phyloP scores from a whole-genome alignment of 2,888 invertebrate species.

The Troides helena region DNA sequence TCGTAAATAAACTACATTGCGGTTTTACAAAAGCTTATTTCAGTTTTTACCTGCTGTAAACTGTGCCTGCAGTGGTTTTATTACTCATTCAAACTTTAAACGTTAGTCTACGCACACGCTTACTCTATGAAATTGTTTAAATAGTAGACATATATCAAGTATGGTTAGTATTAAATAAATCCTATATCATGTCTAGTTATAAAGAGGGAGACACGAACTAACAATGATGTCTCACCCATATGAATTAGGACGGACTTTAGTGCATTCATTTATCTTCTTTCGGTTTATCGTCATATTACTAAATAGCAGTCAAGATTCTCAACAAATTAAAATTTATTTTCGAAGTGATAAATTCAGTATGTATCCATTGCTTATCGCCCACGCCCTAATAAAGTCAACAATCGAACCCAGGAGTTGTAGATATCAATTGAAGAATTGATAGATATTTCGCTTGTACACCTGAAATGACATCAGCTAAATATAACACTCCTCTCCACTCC shows the following conservation, averaged over 20 bases:
- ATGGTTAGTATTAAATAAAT: too few species aligned
- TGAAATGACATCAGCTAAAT: neutral
- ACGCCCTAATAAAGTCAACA: neutral
- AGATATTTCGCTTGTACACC: neutral
- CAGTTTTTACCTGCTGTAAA: neutral
- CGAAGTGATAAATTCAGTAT: neutral
- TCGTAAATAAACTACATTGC: slow-evolving; percentile 5
- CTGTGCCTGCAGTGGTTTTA: neutral
- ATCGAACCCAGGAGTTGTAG: neutral
- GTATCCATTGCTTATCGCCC: neutral
- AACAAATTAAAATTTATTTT: neutral
- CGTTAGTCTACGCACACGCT: too few species aligned
- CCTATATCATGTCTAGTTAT: too few species aligned
- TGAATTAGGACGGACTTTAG: too few species aligned
- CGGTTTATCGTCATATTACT: neutral
- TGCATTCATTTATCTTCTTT: too few species aligned
- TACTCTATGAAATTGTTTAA: too few species aligned
- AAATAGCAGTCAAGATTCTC: neutral
- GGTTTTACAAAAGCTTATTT: neutral
- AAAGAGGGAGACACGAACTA: too few species aligned
- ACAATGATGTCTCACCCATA: too few species aligned
- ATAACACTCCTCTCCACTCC: neutral
- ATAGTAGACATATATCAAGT: too few species aligned
- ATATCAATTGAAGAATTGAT: neutral
- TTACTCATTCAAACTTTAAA: too few species aligned